Evolutionary conservation across 2,888 invertebrate species (phyloP), one percentile per base, ranked within the genome.

Genomic region (Orgyia antiqua): DNA sequence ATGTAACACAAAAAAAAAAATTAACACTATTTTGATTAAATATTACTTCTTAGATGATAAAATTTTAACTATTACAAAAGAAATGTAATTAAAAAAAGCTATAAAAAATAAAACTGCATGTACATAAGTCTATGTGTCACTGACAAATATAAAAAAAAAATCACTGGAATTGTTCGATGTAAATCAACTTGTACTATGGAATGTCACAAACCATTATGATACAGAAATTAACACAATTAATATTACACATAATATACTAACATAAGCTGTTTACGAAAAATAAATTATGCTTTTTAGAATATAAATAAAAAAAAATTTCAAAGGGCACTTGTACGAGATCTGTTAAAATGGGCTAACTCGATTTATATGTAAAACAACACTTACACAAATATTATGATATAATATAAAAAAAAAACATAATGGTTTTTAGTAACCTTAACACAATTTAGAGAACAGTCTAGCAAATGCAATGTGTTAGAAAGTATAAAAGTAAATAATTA

Each of bases 191-290:
- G 66, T 68, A 72, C 67, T 62, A 51, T 66, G 71, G 71, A 75
- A 76, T 73, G 70, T 74, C 58, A 54, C 46, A 19, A 42, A 59
- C 63, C 70, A 82, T 82, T 71, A 80, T 75, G 84, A 75, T 83
- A 84, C 84, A 84, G 84, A 84, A 84, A 84, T 84, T 82, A 84
- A 15, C 15, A 15, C 6, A 9, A 51, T 36, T 53, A 23, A 43
- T 59, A 58, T 53, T 58, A 53, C 66, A 67, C 65, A 66, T 63
- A 63, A 62, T 62, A 63, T 61, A 62, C 66, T 66, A 68, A 62
- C 51, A 63, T 59, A 66, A 59, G 68, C 72, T 65, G 72, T 62
- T 66, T 46, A 57, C 66, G 68, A 51, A 50, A 59, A 74, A 75
- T 77, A 80, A 79, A 75, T 77, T 73, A 77, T 68, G 65, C 62